Conservation (phyloP, 1,140 invertebrate genomes). For the Homarus americanus region DNA sequence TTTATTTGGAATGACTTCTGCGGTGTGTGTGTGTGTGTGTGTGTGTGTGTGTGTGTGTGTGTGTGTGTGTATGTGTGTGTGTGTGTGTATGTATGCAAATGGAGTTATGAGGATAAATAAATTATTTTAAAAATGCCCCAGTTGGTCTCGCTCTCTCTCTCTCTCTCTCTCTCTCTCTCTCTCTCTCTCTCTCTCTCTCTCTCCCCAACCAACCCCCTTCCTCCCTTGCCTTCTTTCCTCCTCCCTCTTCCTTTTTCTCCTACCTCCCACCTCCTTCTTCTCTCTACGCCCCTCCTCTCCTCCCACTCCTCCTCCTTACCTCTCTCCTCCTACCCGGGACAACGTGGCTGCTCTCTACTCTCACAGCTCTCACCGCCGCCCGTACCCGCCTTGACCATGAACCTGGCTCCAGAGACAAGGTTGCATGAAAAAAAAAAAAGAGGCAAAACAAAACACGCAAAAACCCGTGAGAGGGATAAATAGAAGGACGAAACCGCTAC, state of each 20-base stretch:
- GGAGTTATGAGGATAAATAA: too few relatives aligned
- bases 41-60: too few relatives aligned
- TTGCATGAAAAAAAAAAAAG: constrained; percentile 36
- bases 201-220: neutral
- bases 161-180: neutral
- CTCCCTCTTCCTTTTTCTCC: neutral
- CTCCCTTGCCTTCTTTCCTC: constrained; percentile 22
- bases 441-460: neutral
- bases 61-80: too few relatives aligned
- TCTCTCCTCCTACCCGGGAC: neutral
- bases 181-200: neutral
- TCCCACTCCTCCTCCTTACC: too few relatives aligned
- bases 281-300: neutral
- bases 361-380: neutral
- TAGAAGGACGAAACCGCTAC: too few relatives aligned
- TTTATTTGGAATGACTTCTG: too few relatives aligned
- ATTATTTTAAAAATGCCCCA: too few relatives aligned
- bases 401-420: neutral
- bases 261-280: neutral
- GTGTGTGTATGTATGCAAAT: too few relatives aligned
- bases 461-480: neutral
- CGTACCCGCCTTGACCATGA: constrained; percentile 42
- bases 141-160: too few relatives aligned
- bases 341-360: neutral
- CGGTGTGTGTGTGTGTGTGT: too few relatives aligned